Evolutionary conservation across 2,888 invertebrate genomes (phyloP).

Genomic region (Protophormia terraenovae): DNA sequence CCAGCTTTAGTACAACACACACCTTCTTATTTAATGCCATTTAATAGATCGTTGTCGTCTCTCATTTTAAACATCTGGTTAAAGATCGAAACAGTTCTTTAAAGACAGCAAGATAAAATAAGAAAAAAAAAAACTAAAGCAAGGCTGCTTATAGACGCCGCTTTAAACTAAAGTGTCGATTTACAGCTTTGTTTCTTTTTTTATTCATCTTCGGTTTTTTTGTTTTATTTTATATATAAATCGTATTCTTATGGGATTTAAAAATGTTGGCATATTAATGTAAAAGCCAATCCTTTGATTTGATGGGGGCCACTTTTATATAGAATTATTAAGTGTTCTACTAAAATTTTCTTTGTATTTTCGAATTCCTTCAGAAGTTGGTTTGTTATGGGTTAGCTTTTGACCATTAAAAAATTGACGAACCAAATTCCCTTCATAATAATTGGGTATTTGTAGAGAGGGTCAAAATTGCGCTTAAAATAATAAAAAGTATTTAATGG

Average conservation of each 20-base stretch:
- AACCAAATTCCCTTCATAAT: too few relatives aligned
- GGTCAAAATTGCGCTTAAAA: too few relatives aligned
- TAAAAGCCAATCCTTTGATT: conserved; percentile 1
- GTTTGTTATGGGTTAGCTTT: too few relatives aligned
- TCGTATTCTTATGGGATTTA: conserved; percentile 54
- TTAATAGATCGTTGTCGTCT: conserved; percentile 60
- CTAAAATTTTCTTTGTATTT: too few relatives aligned
- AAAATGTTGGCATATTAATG: conserved; percentile 34
- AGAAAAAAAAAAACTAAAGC: conserved; percentile 34
- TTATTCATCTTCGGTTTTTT: conserved; percentile 8
- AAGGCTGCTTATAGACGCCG: conserved; percentile 66
- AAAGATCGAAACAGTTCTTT: conserved; percentile 59
- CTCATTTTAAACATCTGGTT: conserved; percentile 67
- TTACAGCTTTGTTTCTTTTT: conserved; percentile 62
- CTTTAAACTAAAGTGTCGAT: conserved; percentile 72
- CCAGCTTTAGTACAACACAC: conserved; percentile 31
- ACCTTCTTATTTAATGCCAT: conserved; percentile 54
- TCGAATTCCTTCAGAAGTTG: too few relatives aligned
- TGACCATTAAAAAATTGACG: too few relatives aligned
- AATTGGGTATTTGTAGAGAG: too few relatives aligned
- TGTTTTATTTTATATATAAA: conserved; percentile 36
- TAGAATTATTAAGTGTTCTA: too few relatives aligned
- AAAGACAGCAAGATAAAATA: background rate
- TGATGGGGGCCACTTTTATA: background rate
- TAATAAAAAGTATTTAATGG: too few relatives aligned